These are phyloP conservation scores for Wiebesia pumilae DNA, from an alignment of 1,140 invertebrate genomes.

Conservation along the genomic window DNA sequence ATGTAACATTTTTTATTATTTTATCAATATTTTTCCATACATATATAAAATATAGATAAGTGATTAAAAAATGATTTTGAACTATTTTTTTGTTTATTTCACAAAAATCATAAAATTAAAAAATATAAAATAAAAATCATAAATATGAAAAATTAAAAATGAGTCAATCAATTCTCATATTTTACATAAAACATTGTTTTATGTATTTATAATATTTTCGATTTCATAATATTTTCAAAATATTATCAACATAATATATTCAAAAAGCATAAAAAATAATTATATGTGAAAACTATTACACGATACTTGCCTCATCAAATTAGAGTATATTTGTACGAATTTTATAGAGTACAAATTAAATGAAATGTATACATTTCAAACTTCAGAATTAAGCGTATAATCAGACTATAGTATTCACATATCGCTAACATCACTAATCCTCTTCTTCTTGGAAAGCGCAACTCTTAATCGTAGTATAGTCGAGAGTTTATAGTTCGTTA, in stretches of 20 bases:
- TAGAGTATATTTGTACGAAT: not conserved
- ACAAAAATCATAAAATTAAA: no score
- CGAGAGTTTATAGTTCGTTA: constrained; percentile 56
- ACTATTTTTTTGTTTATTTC: no score
- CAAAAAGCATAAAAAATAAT: not conserved
- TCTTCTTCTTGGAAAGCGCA: not conserved
- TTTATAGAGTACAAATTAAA: not conserved
- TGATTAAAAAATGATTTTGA: no score
- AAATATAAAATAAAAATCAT: no score
- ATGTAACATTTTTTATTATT: no score
- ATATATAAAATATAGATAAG: no score
- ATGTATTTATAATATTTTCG: not conserved
- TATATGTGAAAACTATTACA: not conserved
- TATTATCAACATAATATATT: not conserved
- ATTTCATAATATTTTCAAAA: not conserved
- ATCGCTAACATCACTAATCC: not conserved
- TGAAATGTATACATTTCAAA: not conserved
- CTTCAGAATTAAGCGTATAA: not conserved
- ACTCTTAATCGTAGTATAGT: constrained; percentile 41
- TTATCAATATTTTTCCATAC: no score
- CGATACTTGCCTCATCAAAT: not conserved
- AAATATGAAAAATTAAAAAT: no score
- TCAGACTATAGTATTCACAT: not conserved
- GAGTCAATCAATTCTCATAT: no score
- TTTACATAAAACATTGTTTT: no score